Evolutionary conservation across 2,113 vertebrate genomes (phyloP).

Genomic region (Gallinago jamesoni): DNA sequence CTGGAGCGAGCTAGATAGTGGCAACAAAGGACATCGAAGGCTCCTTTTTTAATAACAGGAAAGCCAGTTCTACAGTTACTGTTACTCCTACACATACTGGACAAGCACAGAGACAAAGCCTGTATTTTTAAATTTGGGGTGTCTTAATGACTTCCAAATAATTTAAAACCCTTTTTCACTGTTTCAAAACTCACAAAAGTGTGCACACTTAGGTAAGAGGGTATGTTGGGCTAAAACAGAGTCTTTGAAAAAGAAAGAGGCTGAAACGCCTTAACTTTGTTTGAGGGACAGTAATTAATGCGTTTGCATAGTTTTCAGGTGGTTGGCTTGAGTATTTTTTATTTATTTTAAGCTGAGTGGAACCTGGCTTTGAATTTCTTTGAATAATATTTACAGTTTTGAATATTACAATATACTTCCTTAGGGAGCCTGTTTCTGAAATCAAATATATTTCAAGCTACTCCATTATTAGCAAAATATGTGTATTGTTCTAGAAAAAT

Average conservation of each 20-base stretch:
- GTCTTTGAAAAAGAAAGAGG: neutral
- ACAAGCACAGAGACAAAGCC: neutral
- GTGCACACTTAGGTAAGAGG: neutral
- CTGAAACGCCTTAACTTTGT: neutral
- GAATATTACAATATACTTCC: neutral
- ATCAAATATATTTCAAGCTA: neutral
- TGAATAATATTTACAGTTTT: neutral
- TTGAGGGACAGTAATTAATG: neutral
- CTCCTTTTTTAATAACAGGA: neutral
- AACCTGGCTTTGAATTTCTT: neutral
- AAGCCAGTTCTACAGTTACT: neutral
- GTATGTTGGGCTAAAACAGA: neutral
- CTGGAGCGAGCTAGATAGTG: neutral
- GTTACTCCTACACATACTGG: neutral
- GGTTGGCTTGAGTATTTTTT: neutral
- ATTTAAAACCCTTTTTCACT: neutral
- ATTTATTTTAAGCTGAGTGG: neutral
- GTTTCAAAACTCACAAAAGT: neutral
- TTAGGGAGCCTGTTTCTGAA: neutral
- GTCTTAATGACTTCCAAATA: neutral
- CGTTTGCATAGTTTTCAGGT: neutral
- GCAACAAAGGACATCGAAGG: neutral
- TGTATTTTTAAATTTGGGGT: neutral
- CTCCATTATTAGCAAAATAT: neutral
- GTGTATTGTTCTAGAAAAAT: neutral